Conservation (phyloP, 2,797 vertebrate species). For the Anabas testudineus region DNA sequence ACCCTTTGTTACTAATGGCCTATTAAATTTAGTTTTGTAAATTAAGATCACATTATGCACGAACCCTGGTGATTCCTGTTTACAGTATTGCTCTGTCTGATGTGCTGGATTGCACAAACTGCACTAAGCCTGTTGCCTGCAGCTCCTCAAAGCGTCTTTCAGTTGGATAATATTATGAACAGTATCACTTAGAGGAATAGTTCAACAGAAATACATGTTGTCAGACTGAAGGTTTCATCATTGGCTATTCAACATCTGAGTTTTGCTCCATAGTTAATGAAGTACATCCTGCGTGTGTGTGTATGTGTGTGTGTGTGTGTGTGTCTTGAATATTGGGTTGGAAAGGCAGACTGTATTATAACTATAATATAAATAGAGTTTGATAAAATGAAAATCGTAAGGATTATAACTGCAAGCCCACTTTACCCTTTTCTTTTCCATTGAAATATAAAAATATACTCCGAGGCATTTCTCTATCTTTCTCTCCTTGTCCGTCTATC, state of each 20-base stretch:
- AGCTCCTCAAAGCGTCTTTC: slow-evolving; percentile 10
- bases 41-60: slow-evolving; percentile 5
- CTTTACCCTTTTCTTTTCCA: background rate
- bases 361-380: background rate
- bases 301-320: background rate
- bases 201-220: too few species aligned
- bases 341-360: background rate
- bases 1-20: background rate
- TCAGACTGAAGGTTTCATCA: too few species aligned
- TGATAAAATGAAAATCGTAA: background rate
- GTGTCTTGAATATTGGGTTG: background rate
- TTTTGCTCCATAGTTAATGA: too few species aligned
- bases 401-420: background rate
- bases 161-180: too few species aligned
- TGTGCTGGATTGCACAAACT: slow-evolving; percentile 11
- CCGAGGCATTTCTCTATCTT: background rate
- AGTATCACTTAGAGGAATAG: too few species aligned
- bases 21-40: background rate
- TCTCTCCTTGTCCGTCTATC: slow-evolving; percentile 16
- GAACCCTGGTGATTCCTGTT: background rate
- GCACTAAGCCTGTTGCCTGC: slow-evolving; percentile 3
- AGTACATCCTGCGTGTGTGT: background rate
- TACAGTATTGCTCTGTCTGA: too few species aligned
- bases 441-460: slow-evolving; percentile 16
- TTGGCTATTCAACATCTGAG: too few species aligned